Base-by-base conservation (phyloP, 2,888 invertebrate species). In the Heliconius aoede region DNA sequence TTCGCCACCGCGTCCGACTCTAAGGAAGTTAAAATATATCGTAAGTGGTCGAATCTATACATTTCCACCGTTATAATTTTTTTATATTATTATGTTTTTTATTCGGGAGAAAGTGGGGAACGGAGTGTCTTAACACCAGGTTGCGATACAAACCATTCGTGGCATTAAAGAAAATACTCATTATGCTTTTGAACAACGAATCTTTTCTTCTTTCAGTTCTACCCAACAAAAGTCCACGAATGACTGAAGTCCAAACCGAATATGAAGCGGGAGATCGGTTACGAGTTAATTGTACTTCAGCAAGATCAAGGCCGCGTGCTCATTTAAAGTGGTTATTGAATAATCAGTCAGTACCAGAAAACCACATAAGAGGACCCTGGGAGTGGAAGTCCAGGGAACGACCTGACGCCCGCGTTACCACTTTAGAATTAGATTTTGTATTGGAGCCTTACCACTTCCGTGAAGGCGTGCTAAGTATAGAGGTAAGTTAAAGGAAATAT, bases 321-420 rank as follows among this genome's bases (percentile, higher is more conserved):
- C 95, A 96, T 85, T 95, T 98, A 78, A 96, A 96, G 84, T 98
- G 98, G 98, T 96, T 97, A 91, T 96, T 98, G 88, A 98, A 98
- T 89, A 97, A 96, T 64, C 95, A 96, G 84, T 96, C 96, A 82
- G 96, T 95, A 8, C 93, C 95, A 60, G 87, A 89, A 64, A 88
- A 90, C 15, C 90, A 95, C 81, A 81, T 96, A 62, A 86, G 87
- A 7, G 95, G 95, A 1, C 95, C 95, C 0, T 95, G 95, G 91
- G 86, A 91, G 78, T 90, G 91, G 75, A 89, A 92, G 71, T 89
- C 94, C 8, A 91, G 92, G 28, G 90, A 92, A 55, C 93, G 96
- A 21, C 90, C 85, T 2, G 95, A 94, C 62, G 95, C 97, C 79
- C 96, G 96, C 85, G 97, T 97, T 80, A 96, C 97, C 7, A 96